Percentiles rank a stretch among this genome's conserved stretches.
Evolutionary conservation across 2,888 invertebrate species (phyloP).

Genomic region (Polietes domitor): DNA sequence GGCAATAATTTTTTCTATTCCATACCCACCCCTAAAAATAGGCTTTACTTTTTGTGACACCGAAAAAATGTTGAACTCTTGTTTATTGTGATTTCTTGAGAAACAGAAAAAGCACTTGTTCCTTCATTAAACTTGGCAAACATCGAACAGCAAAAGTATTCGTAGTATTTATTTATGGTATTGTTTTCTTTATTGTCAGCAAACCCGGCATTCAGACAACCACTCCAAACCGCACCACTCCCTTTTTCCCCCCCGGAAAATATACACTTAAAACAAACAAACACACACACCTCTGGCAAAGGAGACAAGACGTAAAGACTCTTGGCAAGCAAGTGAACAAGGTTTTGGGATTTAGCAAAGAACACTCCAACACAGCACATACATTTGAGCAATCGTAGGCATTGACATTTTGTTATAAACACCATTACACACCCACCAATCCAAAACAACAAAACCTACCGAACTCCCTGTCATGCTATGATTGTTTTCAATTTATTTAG

Average conservation of each 20-base stretch:
- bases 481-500: background rate
- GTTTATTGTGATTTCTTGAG: background rate
- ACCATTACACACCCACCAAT: background rate
- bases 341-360: background rate
- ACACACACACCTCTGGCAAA: background rate
- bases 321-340: background rate
- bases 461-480: background rate
- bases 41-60: background rate
- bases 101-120: constrained; percentile 19
- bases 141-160: background rate
- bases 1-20: no score
- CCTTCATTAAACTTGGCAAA: constrained; percentile 32
- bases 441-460: no score
- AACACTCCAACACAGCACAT: background rate
- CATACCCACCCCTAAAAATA: background rate
- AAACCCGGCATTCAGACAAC: background rate
- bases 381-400: background rate
- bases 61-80: background rate
- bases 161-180: background rate
- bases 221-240: background rate
- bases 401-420: background rate
- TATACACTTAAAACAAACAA: constrained; percentile 33
- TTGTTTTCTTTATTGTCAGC: constrained; percentile 19
- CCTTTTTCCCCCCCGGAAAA: background rate
- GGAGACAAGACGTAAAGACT: background rate